Base-by-base conservation (phyloP, 2,888 invertebrate species). In the Cecidostiba fungosa region DNA sequence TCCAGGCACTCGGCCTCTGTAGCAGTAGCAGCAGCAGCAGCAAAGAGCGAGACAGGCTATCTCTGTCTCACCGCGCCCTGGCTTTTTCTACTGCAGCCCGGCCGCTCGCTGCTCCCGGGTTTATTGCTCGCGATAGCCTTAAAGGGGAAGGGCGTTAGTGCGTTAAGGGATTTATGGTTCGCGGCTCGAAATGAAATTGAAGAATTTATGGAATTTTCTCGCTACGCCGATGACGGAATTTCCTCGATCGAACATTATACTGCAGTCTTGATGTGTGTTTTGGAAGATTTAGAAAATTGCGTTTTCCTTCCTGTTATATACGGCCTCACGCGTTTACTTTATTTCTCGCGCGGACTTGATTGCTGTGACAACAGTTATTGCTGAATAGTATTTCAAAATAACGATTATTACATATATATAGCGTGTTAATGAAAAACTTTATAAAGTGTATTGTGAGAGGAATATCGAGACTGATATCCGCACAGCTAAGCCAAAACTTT, bases 191-290 rank as follows among this genome's bases (percentile, higher is more conserved):
- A 85, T 86, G 77, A 79, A 86, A 86, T 86, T 80, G 77, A 86
- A 79, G 70, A 80, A 83, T 83, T 83, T 83, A 80, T 83, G 83
- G 77, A 80, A 84, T 79, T 82, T 86, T 70, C 77, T 47, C 70
- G 8, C 23, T 59, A 23, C n/a, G 14, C 59, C 29, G 66, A 66
- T 29, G 43, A 73, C 26, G 39, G 62, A 77, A 47, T 66, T 78
- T n/a, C 59, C 62, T 39, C 23, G 72, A 72, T 72, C 39, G 23
- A n/a, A 23, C 23, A 43, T n/a, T n/a, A n/a, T n/a, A n/a, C 43
- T 43, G 29, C 23, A 66, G 26, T 29, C 5, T 23, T 0, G n/a
- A n/a, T 5, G 4, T 16, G 23, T 39, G 72, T 72, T 72, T 72
- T n/a, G 36, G 12, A 23, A 39, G 23, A 59, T 59, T n/a, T 29